Percentiles rank a stretch among this genome's conserved stretches.
Conservation (phyloP, 2,797 vertebrate species). For the Scolopax bukidnonensis region DNA sequence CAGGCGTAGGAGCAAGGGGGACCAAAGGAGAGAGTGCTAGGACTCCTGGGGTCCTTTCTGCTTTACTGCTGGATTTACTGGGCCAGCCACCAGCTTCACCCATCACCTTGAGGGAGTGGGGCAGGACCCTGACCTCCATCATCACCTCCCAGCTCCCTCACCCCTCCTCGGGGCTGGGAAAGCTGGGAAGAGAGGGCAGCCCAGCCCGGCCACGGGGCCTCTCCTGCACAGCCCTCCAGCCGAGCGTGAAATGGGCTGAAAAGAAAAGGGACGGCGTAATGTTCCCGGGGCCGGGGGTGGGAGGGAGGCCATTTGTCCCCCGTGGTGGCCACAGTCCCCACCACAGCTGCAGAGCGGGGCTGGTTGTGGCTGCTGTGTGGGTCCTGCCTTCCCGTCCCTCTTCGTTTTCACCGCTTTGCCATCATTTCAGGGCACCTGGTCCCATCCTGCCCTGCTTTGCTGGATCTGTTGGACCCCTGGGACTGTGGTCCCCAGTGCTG, state of each 20-base stretch:
- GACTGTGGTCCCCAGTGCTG: neutral
- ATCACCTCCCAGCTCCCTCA: neutral
- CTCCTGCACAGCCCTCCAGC: neutral
- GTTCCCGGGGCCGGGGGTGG: neutral
- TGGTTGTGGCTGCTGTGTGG: fast-evolving
- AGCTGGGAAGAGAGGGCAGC: neutral
- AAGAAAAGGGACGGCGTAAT: neutral
- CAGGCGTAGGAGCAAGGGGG: neutral
- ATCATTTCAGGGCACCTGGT: neutral
- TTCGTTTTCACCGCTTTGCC: neutral
- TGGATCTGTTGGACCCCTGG: fast-evolving
- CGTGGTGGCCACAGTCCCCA: neutral
- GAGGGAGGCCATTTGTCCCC: neutral
- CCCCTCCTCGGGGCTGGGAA: neutral
- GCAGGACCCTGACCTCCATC: neutral
- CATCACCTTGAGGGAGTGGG: fast-evolving
- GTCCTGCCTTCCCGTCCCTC: neutral
- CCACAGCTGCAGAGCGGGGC: neutral
- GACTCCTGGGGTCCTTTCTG: neutral
- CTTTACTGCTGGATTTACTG: neutral
- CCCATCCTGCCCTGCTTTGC: neutral
- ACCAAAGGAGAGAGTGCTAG: fast-evolving
- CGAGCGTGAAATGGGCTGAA: conserved; percentile 26
- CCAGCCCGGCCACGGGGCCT: neutral
- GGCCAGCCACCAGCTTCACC: neutral